Evolutionary conservation across 2,888 invertebrate genomes (phyloP).

Genomic region (Trichopoda pennipes): DNA sequence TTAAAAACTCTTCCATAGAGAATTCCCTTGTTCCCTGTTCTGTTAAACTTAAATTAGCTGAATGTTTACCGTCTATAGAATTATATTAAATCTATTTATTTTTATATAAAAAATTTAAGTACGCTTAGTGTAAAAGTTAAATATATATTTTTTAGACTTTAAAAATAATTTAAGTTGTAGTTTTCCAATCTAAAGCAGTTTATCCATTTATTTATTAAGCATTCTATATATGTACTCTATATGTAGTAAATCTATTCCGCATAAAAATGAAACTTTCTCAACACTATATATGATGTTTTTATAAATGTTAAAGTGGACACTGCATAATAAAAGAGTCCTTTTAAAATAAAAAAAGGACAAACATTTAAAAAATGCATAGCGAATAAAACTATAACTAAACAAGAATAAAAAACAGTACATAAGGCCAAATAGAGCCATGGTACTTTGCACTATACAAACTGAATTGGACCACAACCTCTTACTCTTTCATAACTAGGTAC

Average conservation of each 20-base stretch:
- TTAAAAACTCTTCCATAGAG: no score
- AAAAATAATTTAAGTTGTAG: no score
- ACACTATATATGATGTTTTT: not conserved
- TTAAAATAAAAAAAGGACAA: slow-evolving; percentile 34
- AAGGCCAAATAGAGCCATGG: slow-evolving; percentile 77
- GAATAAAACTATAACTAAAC: slow-evolving; percentile 55
- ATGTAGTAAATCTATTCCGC: not conserved
- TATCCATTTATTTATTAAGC: no score
- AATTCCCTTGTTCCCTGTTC: no score
- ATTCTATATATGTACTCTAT: no score
- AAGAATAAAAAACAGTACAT: slow-evolving; percentile 70
- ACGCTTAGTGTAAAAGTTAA: no score
- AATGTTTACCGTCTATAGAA: no score
- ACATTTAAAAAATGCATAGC: slow-evolving; percentile 18
- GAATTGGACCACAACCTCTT: slow-evolving; percentile 66
- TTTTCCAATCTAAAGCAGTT: no score
- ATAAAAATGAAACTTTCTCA: slow-evolving; percentile 12
- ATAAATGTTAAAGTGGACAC: slow-evolving; percentile 55
- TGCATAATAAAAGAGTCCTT: slow-evolving; percentile 40
- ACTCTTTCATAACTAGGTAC: slow-evolving; percentile 6
- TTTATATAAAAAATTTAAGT: no score
- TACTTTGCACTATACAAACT: slow-evolving; percentile 74
- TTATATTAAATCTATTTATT: no score
- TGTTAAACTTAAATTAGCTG: no score
- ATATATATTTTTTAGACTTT: no score